Evolutionary conservation across 1,140 invertebrate genomes (phyloP).

Genomic region (Callitettix versicolor): DNA sequence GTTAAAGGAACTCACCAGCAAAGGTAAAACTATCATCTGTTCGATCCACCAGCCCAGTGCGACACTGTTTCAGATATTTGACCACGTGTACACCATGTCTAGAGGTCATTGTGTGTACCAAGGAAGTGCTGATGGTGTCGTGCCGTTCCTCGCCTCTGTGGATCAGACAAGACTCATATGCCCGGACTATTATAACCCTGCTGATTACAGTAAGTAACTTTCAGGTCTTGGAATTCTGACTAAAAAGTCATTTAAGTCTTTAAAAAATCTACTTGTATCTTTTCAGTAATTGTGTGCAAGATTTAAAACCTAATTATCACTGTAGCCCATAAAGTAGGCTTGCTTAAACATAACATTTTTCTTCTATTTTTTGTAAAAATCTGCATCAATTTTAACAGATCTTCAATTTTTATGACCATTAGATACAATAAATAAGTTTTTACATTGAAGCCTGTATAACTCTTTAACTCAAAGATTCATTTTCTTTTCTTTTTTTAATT

Average conservation of each 20-base stretch:
- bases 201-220: slow-evolving; percentile 69
- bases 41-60: slow-evolving; percentile 95
- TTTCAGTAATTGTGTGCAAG: too few relatives aligned
- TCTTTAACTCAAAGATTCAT: too few relatives aligned
- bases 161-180: slow-evolving; percentile 72
- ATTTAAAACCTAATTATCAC: too few relatives aligned
- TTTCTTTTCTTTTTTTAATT: too few relatives aligned
- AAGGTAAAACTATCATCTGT: slow-evolving; percentile 69
- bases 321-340: too few relatives aligned
- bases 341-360: too few relatives aligned
- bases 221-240: background rate
- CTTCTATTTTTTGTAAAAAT: too few relatives aligned
- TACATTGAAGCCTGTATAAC: too few relatives aligned
- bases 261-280: too few relatives aligned
- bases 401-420: too few relatives aligned
- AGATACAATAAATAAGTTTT: too few relatives aligned
- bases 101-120: slow-evolving; percentile 89
- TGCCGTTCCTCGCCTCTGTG: slow-evolving; percentile 60
- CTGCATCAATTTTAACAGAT: too few relatives aligned
- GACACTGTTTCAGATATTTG: slow-evolving; percentile 89
- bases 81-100: slow-evolving; percentile 79
- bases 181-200: slow-evolving; percentile 90
- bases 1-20: slow-evolving; percentile 63
- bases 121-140: slow-evolving; percentile 65
- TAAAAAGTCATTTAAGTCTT: background rate